Conservation (phyloP, 64 coral and sea anemone species). For the Stichodactyla mertensii region DNA sequence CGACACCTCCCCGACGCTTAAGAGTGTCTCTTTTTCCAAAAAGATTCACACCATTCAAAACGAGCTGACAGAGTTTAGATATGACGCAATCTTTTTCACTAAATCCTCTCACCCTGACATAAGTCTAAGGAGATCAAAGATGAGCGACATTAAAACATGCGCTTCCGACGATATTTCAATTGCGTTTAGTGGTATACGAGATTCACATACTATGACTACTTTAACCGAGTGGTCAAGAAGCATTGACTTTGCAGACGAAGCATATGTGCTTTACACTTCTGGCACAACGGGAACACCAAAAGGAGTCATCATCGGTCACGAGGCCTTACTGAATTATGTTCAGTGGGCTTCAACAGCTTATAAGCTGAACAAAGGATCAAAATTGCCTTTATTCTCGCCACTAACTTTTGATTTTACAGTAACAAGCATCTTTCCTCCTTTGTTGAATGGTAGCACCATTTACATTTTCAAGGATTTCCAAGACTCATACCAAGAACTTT, state of each 20-base stretch:
- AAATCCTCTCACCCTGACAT: not conserved
- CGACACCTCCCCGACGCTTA: not conserved
- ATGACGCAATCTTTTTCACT: not conserved
- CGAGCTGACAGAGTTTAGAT: conserved; percentile 8
- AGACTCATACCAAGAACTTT: not conserved
- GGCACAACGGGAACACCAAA: conserved; percentile 1
- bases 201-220: not conserved
- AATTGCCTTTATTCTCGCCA: not conserved
- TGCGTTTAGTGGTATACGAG: not conserved
- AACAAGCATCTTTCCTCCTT: conserved; percentile 2
- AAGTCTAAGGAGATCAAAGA: not conserved
- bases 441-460: not conserved
- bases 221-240: not conserved
- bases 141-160: not conserved
- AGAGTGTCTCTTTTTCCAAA: not conserved
- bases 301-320: not conserved
- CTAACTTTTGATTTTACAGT: conserved; percentile 6
- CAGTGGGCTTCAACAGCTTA: not conserved
- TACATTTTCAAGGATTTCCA: not conserved
- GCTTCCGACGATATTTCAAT: not conserved
- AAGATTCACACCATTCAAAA: not conserved
- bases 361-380: not conserved
- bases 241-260: not conserved
- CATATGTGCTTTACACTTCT: conserved; percentile 5
- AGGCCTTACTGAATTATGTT: not conserved